Percentiles rank a stretch among this genome's conserved stretches.
phyloP scores from a whole-genome alignment of 2,888 invertebrate genomes.

The Microctonus brassicae region DNA sequence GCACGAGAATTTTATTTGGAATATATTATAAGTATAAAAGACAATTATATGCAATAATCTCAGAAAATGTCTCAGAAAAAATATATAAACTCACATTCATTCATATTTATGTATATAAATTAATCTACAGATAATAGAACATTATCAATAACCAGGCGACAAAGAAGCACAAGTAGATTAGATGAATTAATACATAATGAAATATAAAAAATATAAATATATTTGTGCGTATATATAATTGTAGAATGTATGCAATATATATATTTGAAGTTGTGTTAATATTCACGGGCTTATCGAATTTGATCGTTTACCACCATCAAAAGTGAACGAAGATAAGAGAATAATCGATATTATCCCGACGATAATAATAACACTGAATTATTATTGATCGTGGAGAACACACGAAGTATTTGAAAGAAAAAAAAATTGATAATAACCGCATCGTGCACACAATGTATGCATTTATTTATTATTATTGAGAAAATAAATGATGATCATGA shows the following conservation, averaged over 20 bases:
- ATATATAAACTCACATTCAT: background rate
- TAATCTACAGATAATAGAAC: background rate
- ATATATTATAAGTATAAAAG: background rate
- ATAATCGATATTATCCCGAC: slow-evolving; percentile 12
- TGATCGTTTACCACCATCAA: slow-evolving; percentile 5
- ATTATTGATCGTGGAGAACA: background rate
- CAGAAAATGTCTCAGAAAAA: background rate
- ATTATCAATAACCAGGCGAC: background rate
- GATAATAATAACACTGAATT: background rate
- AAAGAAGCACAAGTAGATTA: background rate
- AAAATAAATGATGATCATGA: background rate
- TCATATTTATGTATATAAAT: background rate
- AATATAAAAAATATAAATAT: background rate
- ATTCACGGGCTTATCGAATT: slow-evolving; percentile 9
- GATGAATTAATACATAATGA: background rate
- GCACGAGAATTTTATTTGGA: background rate
- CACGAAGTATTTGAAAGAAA: too few relatives aligned
- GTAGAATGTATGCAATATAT: too few relatives aligned
- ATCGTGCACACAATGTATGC: too few relatives aligned
- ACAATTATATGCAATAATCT: background rate
- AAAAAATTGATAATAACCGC: too few relatives aligned
- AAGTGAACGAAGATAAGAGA: slow-evolving; percentile 8
- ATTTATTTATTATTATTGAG: background rate
- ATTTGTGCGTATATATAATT: background rate
- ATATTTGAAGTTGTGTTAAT: background rate